Percentiles rank a stretch among this genome's conserved stretches.
Evolutionary conservation across 2,888 invertebrate species (phyloP).

Genomic region (Didymodactylos carnosus): DNA sequence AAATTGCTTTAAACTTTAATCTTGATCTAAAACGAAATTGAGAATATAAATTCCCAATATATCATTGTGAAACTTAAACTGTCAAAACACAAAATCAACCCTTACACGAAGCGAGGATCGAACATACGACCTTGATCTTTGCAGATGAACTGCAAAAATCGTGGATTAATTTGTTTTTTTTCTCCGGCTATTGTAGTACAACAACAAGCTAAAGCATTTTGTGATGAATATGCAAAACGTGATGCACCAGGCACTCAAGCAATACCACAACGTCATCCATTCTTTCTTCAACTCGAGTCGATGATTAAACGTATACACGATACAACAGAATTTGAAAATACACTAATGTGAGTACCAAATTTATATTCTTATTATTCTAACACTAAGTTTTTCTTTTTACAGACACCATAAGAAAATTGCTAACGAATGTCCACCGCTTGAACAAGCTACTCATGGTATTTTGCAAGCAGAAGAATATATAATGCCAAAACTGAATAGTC

Average conservation of each 20-base stretch:
- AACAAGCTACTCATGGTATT: background rate
- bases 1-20: background rate
- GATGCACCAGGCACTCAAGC: slow-evolving; percentile 43
- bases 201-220: slow-evolving; percentile 37
- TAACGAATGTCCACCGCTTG: background rate
- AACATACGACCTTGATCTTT: too few relatives aligned
- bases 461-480: background rate
- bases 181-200: slow-evolving; percentile 35
- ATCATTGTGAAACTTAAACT: too few relatives aligned
- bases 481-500: background rate
- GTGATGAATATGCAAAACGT: slow-evolving; percentile 41
- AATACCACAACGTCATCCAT: slow-evolving; percentile 43
- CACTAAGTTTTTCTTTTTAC: too few relatives aligned
- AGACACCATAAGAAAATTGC: background rate
- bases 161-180: slow-evolving; percentile 16
- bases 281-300: slow-evolving; percentile 49
- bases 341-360: background rate
- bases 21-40: too few relatives aligned
- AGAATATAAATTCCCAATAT: too few relatives aligned
- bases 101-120: too few relatives aligned
- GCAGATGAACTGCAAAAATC: too few relatives aligned
- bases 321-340: background rate
- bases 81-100: too few relatives aligned
- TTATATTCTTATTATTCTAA: background rate
- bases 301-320: slow-evolving; percentile 34